Conservation (phyloP, 2,113 vertebrate species). For the Oncorhynchus keta region DNA sequence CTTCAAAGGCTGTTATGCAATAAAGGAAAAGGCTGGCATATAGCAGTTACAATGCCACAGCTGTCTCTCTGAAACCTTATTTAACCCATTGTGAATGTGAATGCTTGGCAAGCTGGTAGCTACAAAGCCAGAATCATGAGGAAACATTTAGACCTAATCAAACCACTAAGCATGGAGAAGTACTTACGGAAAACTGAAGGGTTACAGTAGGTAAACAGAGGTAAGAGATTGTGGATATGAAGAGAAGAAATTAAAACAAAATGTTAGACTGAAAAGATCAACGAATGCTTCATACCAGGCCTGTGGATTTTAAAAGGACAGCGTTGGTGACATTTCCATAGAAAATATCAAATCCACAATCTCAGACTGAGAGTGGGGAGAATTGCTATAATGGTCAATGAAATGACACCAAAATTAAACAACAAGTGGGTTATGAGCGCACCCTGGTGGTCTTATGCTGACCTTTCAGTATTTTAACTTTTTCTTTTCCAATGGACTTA, state of each 20-base stretch:
- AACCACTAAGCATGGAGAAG: constrained; percentile 9
- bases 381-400: constrained; percentile 2
- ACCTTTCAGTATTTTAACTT: not conserved
- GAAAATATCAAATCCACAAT: not conserved
- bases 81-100: too few species aligned
- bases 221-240: constrained; percentile 43
- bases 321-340: not conserved
- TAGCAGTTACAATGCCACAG: too few species aligned
- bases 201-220: constrained; percentile 49
- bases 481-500: constrained; percentile 72
- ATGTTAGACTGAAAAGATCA: constrained; percentile 20
- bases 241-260: constrained; percentile 53
- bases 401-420: constrained; percentile 4
- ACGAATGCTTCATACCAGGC: not conserved
- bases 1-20: too few species aligned
- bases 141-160: not conserved
- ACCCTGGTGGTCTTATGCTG: not conserved
- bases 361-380: not conserved
- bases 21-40: too few species aligned
- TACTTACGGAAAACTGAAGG: constrained; percentile 78
- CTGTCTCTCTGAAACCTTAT: too few species aligned
- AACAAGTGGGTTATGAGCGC: not conserved
- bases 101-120: too few species aligned
- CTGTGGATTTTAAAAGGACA: not conserved
- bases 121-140: too few species aligned